phyloP scores from a whole-genome alignment of 2,888 invertebrate species.

The Diachrysia chrysitis region DNA sequence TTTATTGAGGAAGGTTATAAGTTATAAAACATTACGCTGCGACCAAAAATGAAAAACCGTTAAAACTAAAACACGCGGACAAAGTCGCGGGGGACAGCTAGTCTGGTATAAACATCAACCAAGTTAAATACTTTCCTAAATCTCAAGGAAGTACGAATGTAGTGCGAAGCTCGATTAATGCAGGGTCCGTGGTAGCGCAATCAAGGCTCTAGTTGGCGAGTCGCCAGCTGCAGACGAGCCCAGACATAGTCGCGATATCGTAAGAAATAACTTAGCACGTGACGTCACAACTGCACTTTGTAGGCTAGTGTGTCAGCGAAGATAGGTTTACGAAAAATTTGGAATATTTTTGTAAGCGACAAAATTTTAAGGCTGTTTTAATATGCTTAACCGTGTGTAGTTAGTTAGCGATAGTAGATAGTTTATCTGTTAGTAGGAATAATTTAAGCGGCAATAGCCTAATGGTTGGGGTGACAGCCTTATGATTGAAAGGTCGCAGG shows the following conservation, averaged over 20 bases:
- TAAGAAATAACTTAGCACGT: slow-evolving; percentile 53
- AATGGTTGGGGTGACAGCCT: no score
- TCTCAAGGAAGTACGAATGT: slow-evolving; percentile 16
- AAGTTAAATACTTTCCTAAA: background rate
- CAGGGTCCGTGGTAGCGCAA: slow-evolving; percentile 62
- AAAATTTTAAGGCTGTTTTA: background rate
- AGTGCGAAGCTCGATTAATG: slow-evolving; percentile 61
- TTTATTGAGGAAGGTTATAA: no score
- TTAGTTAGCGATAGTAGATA: background rate
- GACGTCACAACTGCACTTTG: slow-evolving; percentile 22
- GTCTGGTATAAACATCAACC: background rate
- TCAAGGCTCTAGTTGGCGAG: slow-evolving; percentile 62
- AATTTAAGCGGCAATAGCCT: no score
- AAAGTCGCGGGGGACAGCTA: no score
- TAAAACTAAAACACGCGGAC: no score
- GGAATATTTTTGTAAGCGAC: no score
- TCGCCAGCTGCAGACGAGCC: slow-evolving; percentile 59
- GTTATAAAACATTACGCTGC: no score
- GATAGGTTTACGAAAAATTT: background rate
- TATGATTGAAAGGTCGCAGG: no score
- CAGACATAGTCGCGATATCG: slow-evolving; percentile 59
- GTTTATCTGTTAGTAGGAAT: no score
- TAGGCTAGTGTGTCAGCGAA: background rate
- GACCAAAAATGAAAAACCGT: no score
- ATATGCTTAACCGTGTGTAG: background rate